These are phyloP conservation scores for Toxotes lorentzi DNA, from an alignment of 2,797 vertebrate species.

Conservation along the genomic window DNA sequence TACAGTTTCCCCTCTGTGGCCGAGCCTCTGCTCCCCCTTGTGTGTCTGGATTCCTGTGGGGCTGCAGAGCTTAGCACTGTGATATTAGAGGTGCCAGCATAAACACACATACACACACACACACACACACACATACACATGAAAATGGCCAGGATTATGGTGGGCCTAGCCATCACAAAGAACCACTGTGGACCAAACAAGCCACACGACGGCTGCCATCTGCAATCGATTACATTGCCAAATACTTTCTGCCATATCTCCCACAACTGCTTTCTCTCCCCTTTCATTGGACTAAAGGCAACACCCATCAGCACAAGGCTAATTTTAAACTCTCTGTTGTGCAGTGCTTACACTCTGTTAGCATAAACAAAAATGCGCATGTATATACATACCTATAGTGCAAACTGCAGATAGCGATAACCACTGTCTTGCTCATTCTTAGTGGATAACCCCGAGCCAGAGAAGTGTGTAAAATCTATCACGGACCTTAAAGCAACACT, in stretches of 20 bases:
- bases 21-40: conserved; percentile 36
- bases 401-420: conserved; percentile 8
- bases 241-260: conserved; percentile 71
- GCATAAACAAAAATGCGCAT: conserved; percentile 50
- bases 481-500: conserved; percentile 3
- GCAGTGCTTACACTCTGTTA: conserved; percentile 40
- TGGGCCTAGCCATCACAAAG: conserved; percentile 75
- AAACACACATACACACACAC: conserved; percentile 51
- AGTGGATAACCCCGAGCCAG: not conserved
- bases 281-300: conserved; percentile 66
- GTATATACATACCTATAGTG: conserved; percentile 5
- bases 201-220: conserved; percentile 71
- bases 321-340: conserved; percentile 67
- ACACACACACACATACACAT: conserved; percentile 43
- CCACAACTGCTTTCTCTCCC: conserved; percentile 60
- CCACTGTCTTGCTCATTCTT: conserved; percentile 6
- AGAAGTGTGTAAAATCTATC: not conserved
- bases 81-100: conserved; percentile 73
- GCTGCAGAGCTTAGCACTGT: conserved; percentile 63
- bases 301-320: conserved; percentile 69
- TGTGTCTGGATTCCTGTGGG: conserved; percentile 68
- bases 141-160: conserved; percentile 69
- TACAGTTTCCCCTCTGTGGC: conserved; percentile 42
- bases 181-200: conserved; percentile 76
- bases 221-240: conserved; percentile 80